Base-by-base conservation (phyloP, 1,140 invertebrate genomes). In the Saxidomus purpurata region DNA sequence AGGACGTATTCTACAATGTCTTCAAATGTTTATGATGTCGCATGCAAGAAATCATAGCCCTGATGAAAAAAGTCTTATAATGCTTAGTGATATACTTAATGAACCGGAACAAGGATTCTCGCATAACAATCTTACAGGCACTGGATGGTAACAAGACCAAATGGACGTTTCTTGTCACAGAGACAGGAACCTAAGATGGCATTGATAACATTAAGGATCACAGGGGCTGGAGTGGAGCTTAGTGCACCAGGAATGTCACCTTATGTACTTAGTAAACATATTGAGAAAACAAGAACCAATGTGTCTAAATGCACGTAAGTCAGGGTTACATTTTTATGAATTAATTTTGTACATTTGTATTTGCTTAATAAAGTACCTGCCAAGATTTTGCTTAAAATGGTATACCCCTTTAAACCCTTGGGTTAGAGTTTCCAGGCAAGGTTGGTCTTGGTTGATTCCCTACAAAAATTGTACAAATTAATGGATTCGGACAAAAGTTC, bases 131-230 rank as follows among this genome's bases (percentile, higher is more conserved):
- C 22, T 49, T 87, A 22, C 83, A 93, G 92, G 71, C 92, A 93
- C 77, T 93, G 82, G 84, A 90, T 91, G 55, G 83, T 93, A n/a
- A 81, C 82, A 6, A 90, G 87, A 28, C 40, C 63, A 0, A 87
- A 93, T 92, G 90, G 89, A 9, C 76, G 90, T 15, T 93, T 91
- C 67, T 36, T 93, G 25, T 92, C 92, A 8, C 89, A 91, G 76
- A 85, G 93, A 81, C 91, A 93, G 63, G 89, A 92, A 61, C 92
- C 93, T 31, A 91, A 82, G 13, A 94, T 94, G 93, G 92, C 92
- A 0, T 83, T 94, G 3, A 93, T 94, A 47, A 55, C 76, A 4
- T 76, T 91, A 9, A 71, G 31, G 11, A 38, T 92, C 22, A 87
- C 84, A 3, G 92, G 79, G 17, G 59, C 91, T 40, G 49, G 40